Percentiles rank a stretch among this genome's conserved stretches.
Conservation (phyloP, 2,113 vertebrate genomes). For the Isurus oxyrinchus region DNA sequence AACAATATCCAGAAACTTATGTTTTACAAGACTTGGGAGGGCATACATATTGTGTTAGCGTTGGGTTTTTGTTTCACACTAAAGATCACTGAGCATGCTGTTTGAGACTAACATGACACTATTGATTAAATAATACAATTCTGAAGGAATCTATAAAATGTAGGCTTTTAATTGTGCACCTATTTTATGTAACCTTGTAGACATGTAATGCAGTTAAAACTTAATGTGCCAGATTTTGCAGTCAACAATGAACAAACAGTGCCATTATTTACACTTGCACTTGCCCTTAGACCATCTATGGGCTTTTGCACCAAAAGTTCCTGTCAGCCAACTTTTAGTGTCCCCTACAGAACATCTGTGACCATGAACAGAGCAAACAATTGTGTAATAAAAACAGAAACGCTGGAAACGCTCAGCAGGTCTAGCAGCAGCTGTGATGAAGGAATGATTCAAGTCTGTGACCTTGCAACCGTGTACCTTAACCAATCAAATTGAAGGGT, state of each 20-base stretch:
- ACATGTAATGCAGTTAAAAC: conserved; percentile 4
- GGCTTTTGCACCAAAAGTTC: background rate
- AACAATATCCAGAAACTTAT: background rate
- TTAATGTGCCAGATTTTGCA: background rate
- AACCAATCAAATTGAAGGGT: background rate
- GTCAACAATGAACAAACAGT: background rate
- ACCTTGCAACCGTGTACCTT: background rate
- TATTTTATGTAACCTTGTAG: background rate
- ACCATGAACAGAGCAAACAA: background rate
- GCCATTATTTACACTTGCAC: background rate
- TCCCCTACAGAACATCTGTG: background rate
- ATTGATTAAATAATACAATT: background rate
- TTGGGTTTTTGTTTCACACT: no score
- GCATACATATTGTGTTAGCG: no score
- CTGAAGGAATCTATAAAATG: background rate
- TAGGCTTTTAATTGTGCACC: background rate
- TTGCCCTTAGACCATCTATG: background rate
- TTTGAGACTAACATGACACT: background rate
- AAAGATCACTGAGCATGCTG: no score
- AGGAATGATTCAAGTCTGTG: background rate
- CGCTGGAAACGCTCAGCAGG: background rate
- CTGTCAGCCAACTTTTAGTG: background rate
- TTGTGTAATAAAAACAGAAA: background rate
- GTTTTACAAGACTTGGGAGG: background rate
- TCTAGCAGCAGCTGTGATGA: background rate